These are phyloP conservation scores for Barnardius zonarius DNA, from an alignment of 2,113 vertebrate species.

Conservation along the genomic window DNA sequence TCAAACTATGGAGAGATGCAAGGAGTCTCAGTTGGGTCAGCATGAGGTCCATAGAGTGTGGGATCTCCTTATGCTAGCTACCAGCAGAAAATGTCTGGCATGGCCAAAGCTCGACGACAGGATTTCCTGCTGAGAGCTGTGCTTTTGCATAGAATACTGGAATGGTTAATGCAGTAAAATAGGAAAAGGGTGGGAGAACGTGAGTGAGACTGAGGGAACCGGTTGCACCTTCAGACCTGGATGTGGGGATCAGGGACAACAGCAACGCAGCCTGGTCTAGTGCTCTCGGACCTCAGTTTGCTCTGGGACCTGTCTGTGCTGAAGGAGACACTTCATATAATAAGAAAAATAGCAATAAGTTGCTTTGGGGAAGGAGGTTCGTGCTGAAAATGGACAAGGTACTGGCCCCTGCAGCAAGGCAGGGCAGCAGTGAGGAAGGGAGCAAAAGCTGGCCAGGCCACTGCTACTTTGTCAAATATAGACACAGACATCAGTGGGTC, in stretches of 20 bases:
- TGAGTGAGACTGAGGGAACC: background rate
- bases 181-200: background rate
- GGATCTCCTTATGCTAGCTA: background rate
- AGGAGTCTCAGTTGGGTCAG: background rate
- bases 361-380: background rate
- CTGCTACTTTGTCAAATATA: background rate
- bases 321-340: background rate
- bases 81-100: background rate
- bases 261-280: background rate
- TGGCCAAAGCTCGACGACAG: background rate
- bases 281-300: background rate
- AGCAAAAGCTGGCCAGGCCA: fast-evolving
- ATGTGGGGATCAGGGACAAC: background rate
- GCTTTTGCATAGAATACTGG: background rate
- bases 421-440: background rate
- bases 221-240: background rate
- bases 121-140: background rate
- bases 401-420: background rate
- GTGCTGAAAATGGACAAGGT: fast-evolving
- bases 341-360: background rate
- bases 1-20: background rate
- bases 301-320: background rate
- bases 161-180: background rate
- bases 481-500: background rate
- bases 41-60: fast-evolving